Percentiles rank a stretch among this genome's conserved stretches.
Evolutionary conservation across 92 coral and sea anemone genomes (phyloP).

Genomic region (Heliopora coerulea): DNA sequence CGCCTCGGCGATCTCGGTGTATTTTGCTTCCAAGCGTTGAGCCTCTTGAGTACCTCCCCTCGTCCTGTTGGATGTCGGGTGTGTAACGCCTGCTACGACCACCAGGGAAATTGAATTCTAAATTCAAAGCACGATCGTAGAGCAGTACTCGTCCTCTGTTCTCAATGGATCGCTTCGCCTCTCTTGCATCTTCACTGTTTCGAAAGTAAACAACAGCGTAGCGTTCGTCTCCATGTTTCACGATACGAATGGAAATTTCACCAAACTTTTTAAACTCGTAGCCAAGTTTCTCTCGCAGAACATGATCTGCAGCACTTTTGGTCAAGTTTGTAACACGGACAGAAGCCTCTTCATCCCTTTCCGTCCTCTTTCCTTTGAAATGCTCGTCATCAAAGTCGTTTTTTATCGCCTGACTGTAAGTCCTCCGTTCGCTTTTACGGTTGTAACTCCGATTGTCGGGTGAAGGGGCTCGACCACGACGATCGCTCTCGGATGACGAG

Average conservation of each 20-base stretch:
- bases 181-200: slow-evolving; percentile 88
- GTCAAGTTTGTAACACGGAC: slow-evolving; percentile 88
- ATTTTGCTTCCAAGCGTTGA: slow-evolving; percentile 72
- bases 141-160: slow-evolving; percentile 83
- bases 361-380: slow-evolving; percentile 76
- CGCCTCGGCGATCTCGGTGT: slow-evolving; percentile 66
- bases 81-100: slow-evolving; percentile 57
- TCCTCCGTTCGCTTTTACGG: slow-evolving; percentile 71
- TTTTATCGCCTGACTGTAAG: slow-evolving; percentile 90
- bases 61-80: slow-evolving; percentile 66
- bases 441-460: slow-evolving; percentile 96
- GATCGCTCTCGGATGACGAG: slow-evolving; percentile 97
- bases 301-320: slow-evolving; percentile 80
- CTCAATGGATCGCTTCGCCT: slow-evolving; percentile 86
- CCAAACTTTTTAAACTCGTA: slow-evolving; percentile 99
- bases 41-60: slow-evolving; percentile 69
- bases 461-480: slow-evolving; percentile 81
- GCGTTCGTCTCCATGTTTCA: slow-evolving; percentile 97
- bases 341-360: slow-evolving; percentile 85
- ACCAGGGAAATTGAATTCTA: slow-evolving; percentile 81
- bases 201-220: slow-evolving; percentile 96
- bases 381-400: slow-evolving; percentile 81
- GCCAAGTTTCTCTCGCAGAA: slow-evolving; percentile 81
- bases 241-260: slow-evolving; percentile 84
- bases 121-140: slow-evolving; percentile 80